These are phyloP conservation scores for Zoanthus gigantus DNA, from an alignment of 92 coral and sea anemone genomes.

Conservation along the genomic window DNA sequence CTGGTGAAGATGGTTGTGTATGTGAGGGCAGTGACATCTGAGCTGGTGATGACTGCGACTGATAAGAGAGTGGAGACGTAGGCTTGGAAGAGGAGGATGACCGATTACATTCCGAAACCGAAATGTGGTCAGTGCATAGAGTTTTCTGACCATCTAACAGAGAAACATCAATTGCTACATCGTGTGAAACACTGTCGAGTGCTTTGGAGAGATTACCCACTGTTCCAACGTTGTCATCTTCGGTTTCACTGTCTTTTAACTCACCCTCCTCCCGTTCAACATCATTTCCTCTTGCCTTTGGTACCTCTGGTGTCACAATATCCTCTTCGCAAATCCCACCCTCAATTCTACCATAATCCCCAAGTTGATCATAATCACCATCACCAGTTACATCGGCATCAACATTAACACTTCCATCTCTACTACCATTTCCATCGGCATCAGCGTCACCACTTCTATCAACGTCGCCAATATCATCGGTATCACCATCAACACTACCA, in stretches of 20 bases:
- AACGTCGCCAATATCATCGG: constrained; percentile 1
- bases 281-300: constrained; percentile 15
- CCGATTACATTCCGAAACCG: not conserved
- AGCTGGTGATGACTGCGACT: not conserved
- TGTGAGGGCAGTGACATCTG: not conserved
- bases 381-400: constrained; percentile 1
- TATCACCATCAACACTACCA: too few relatives aligned
- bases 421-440: too few relatives aligned
- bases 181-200: not conserved
- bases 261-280: constrained; percentile 47
- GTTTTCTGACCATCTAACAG: not conserved
- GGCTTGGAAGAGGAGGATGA: not conserved
- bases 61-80: not conserved
- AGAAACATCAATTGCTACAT: constrained; percentile 17
- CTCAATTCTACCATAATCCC: constrained; percentile 12
- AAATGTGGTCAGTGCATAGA: not conserved
- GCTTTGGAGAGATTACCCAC: not conserved
- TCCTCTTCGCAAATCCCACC: constrained; percentile 19
- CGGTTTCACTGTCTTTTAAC: constrained; percentile 34
- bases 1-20: too few relatives aligned
- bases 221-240: not conserved
- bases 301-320: not conserved
- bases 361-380: constrained; percentile 35
- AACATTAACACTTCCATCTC: too few relatives aligned
- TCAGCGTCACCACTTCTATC: not conserved